phyloP scores from a whole-genome alignment of 2,797 vertebrate genomes.

The Decapterus maruadsi region DNA sequence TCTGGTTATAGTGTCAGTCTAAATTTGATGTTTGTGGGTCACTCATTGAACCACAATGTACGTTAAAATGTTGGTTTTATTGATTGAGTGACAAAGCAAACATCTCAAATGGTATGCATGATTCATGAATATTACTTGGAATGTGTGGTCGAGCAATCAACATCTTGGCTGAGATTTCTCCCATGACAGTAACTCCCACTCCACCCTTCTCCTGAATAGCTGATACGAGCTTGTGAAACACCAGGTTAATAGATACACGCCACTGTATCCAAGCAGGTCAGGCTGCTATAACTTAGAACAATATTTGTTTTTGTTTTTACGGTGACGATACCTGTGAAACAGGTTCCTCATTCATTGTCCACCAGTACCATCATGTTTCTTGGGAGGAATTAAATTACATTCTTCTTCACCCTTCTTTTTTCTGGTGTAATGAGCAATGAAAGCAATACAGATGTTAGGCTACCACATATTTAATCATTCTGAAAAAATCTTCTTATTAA shows the following conservation, averaged over 20 bases:
- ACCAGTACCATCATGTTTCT: background rate
- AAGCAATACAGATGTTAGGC: too few species aligned
- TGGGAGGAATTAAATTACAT: background rate
- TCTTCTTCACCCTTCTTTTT: background rate
- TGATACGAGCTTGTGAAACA: background rate
- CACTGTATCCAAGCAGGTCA: slow-evolving; percentile 25
- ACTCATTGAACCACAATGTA: background rate
- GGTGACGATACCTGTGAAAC: background rate
- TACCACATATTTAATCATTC: too few species aligned
- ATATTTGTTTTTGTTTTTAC: background rate
- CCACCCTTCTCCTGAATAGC: background rate
- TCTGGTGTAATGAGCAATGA: background rate
- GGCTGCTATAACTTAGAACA: background rate
- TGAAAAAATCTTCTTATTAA: too few species aligned
- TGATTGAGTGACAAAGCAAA: too few species aligned
- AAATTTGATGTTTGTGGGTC: background rate
- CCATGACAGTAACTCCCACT: background rate
- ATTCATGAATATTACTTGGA: too few species aligned
- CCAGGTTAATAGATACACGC: background rate
- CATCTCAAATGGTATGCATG: too few species aligned
- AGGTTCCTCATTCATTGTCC: slow-evolving; percentile 5
- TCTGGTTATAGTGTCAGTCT: background rate
- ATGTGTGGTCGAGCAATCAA: background rate
- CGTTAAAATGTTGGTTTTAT: too few species aligned
- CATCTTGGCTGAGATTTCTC: background rate